Conservation (phyloP, 1,140 invertebrate species). For the Drosophila suzukii region DNA sequence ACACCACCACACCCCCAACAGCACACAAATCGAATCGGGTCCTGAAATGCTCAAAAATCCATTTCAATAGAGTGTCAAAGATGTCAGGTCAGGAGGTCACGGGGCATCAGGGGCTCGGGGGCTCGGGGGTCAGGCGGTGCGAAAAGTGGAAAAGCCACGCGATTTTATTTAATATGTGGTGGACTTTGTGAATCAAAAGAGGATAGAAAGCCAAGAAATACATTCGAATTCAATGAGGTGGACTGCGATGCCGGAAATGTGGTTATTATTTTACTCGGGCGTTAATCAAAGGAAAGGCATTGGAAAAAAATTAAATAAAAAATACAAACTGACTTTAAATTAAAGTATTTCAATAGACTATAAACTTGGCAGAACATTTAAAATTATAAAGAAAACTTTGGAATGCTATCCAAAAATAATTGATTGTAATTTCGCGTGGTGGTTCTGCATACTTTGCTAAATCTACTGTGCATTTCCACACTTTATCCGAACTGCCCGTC, state of each 20-base stretch:
- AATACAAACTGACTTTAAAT: background rate
- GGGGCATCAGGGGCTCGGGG: background rate
- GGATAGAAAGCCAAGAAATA: background rate
- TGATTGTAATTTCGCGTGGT: background rate
- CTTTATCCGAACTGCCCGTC: background rate
- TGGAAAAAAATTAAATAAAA: background rate
- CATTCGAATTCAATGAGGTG: background rate
- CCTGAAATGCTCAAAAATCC: constrained; percentile 13
- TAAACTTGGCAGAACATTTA: too few species aligned
- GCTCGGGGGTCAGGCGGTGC: constrained; percentile 10
- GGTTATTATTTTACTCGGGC: background rate
- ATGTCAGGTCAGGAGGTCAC: constrained; percentile 36
- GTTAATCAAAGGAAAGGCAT: background rate
- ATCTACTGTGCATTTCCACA: constrained; percentile 1
- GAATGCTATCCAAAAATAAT: background rate
- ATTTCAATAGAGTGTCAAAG: constrained; percentile 50
- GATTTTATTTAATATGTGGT: constrained; percentile 19
- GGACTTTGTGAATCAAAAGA: background rate
- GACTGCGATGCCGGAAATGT: background rate
- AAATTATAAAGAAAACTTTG: background rate
- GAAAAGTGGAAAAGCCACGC: constrained; percentile 9
- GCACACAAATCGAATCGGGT: constrained; percentile 7
- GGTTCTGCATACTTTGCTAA: background rate
- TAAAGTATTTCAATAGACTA: background rate
- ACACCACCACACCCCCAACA: background rate